Evolutionary conservation across 1,140 invertebrate species (phyloP).

Genomic region (Apis laboriosa): DNA sequence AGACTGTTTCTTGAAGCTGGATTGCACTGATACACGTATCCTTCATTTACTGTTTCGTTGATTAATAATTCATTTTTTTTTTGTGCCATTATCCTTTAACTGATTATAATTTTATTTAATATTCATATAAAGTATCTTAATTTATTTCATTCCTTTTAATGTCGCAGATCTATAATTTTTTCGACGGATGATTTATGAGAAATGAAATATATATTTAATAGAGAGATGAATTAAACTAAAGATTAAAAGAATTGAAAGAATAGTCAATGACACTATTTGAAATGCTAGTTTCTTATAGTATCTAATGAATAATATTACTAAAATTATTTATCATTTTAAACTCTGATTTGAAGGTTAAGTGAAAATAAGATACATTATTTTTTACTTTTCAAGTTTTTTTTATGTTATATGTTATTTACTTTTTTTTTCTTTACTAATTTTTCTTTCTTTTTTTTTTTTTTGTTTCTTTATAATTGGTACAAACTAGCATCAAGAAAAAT

Average conservation of each 20-base stretch:
- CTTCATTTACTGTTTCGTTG: neutral
- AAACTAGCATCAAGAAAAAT: constrained; percentile 64
- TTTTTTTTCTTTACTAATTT: neutral
- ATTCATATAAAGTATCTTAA: constrained; percentile 5
- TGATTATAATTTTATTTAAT: constrained; percentile 6
- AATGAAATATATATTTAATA: neutral
- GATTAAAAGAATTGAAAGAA: neutral
- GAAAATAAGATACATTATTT: neutral
- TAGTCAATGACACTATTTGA: neutral
- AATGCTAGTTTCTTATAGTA: neutral
- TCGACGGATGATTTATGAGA: neutral
- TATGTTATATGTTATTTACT: neutral
- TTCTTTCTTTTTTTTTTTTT: neutral
- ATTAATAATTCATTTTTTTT: neutral
- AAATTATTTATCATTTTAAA: neutral
- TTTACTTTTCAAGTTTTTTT: neutral
- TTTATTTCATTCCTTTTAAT: neutral
- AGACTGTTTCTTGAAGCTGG: constrained; percentile 63
- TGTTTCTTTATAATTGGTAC: constrained; percentile 1
- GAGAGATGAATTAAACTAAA: neutral
- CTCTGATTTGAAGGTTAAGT: neutral
- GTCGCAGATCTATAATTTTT: neutral
- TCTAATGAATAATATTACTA: neutral
- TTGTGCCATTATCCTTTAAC: neutral
- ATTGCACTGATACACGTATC: constrained; percentile 40